Evolutionary conservation across 2,113 vertebrate species (phyloP), one percentile per base, ranked within the genome.

Genomic region (Pyxicephalus adspersus): DNA sequence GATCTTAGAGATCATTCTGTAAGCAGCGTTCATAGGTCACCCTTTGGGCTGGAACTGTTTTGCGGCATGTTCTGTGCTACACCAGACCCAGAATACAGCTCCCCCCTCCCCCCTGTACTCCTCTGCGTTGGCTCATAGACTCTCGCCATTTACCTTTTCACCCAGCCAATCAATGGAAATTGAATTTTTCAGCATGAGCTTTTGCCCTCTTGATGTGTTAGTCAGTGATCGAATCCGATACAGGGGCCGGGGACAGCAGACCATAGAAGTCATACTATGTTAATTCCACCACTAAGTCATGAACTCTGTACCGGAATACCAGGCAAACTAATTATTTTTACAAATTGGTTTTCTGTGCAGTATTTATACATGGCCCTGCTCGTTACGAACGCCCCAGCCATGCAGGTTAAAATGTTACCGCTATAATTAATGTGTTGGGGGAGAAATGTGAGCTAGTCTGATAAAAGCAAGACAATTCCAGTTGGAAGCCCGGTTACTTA

Each of bases 241-340:
- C 26, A 13, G 2, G 68, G 15, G 51, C 25, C 19, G 52, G 15
- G 54, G 71, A 70, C 67, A 19, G 54, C 54, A 23, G 54, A 38
- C 71, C 71, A n/a, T 31, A 60, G 71, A 55, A 38, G 26, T 54
- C 54, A 16, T 2, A 31, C 71, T 54, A 60, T 60, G 71, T 74
- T 74, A 55, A 58, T 60, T 38, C 9, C n/a, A 20, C 71, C 71
- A 74, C 38, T n/a, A 20, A 23, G 71, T 55, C 71, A 15, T 38
- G 71, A 74, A 74, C 71, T 74, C 54, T 75, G 55, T 11, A 52
- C 55, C 65, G 18, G 7, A 19, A 80, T 63, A 61, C 67, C 55
- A 71, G 57, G 25, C 57, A 72, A 26, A 50, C 78, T 71, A 80
- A 80, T 80, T 80, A 72, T 72, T 54, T 71, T 23, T 31, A 63